Evolutionary conservation across 2,888 invertebrate species (phyloP).

Genomic region (Nasonovia ribisnigri): DNA sequence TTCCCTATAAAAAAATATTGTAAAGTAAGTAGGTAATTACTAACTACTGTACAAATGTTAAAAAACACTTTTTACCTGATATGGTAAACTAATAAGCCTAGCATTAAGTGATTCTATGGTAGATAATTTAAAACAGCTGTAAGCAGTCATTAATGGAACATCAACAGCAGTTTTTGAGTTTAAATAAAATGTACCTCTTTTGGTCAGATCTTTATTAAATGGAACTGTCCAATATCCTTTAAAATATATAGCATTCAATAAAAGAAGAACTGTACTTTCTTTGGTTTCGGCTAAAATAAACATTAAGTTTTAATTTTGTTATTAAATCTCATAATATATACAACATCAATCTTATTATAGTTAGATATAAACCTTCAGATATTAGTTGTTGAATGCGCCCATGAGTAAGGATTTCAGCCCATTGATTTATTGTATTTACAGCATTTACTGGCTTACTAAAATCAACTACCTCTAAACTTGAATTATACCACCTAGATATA

Average conservation of each 20-base stretch:
- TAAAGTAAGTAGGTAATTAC: background rate
- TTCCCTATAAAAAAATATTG: conserved; percentile 74
- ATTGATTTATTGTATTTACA: conserved; percentile 79
- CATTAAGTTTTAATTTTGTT: background rate
- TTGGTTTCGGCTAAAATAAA: conserved; percentile 71
- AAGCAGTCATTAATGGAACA: conserved; percentile 79
- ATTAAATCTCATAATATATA: background rate
- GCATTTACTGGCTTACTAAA: conserved; percentile 75
- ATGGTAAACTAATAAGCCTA: conserved; percentile 80
- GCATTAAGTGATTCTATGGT: conserved; percentile 77
- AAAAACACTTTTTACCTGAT: conserved; percentile 74
- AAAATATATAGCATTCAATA: conserved; percentile 84
- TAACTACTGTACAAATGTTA: background rate
- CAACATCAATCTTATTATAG: background rate
- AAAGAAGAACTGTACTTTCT: conserved; percentile 75
- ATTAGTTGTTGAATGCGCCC: conserved; percentile 63
- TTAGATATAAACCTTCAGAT: conserved; percentile 49
- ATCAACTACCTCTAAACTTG: conserved; percentile 77
- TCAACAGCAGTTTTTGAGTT: conserved; percentile 77
- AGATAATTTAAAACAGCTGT: conserved; percentile 76
- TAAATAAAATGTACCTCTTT: conserved; percentile 69
- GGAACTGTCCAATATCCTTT: conserved; percentile 83
- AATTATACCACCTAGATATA: conserved; percentile 77
- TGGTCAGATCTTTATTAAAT: conserved; percentile 75
- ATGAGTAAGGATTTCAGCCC: conserved; percentile 74